Evolutionary conservation across 2,113 vertebrate genomes (phyloP).

Genomic region (Bolborhynchus lineola): DNA sequence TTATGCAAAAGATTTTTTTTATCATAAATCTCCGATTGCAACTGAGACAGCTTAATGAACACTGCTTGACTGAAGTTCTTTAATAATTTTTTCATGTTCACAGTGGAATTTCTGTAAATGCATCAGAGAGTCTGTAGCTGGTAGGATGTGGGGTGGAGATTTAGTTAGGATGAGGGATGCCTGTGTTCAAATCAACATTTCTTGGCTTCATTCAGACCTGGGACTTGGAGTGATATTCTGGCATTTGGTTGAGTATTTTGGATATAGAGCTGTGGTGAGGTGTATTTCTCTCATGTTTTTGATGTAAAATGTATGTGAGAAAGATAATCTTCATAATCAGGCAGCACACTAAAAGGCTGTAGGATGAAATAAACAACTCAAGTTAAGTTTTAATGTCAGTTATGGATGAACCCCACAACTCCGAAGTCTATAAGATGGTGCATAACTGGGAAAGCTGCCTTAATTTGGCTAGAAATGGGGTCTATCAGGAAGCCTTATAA

Average conservation of each 20-base stretch:
- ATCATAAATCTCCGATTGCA: background rate
- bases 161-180: background rate
- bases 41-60: background rate
- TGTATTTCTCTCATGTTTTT: background rate
- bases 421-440: background rate
- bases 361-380: slow-evolving; percentile 1
- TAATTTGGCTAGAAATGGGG: slow-evolving; percentile 7
- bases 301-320: slow-evolving; percentile 47
- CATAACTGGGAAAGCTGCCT: background rate
- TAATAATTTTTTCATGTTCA: background rate
- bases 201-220: background rate
- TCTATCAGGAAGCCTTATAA: background rate
- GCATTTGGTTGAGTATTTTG: background rate
- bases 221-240: background rate
- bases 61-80: background rate
- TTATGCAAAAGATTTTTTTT: background rate
- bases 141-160: background rate
- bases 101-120: background rate
- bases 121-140: background rate
- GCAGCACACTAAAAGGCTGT: background rate
- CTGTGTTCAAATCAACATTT: background rate
- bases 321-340: background rate
- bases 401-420: background rate
- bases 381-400: slow-evolving; percentile 14
- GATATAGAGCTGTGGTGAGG: background rate